These are phyloP conservation scores for Fragum fragum DNA, from an alignment of 2,888 invertebrate species.

Conservation along the genomic window DNA sequence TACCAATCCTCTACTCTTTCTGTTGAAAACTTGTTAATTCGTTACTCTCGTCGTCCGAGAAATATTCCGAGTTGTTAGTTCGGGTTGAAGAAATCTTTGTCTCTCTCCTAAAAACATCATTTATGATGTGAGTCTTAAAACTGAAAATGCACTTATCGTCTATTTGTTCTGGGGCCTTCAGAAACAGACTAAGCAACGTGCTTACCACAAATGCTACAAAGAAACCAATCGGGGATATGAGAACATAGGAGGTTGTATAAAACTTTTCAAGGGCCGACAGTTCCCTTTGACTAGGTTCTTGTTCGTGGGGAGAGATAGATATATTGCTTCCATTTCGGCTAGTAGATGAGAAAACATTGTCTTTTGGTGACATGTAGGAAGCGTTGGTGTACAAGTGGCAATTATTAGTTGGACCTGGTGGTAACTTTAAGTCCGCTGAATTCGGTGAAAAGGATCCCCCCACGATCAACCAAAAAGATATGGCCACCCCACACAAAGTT, in stretches of 20 bases:
- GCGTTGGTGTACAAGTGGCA: constrained; percentile 7
- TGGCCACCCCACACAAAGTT: constrained; percentile 28
- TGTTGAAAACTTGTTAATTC: too few species aligned
- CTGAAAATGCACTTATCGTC: constrained; percentile 34
- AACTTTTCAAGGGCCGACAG: constrained; percentile 17
- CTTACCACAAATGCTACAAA: constrained; percentile 27
- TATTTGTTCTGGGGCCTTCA: constrained; percentile 7
- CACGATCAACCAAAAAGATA: constrained; percentile 35
- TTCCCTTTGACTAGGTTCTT: neutral
- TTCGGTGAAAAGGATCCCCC: constrained; percentile 25
- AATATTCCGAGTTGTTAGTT: too few species aligned
- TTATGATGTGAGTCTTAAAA: constrained; percentile 26
- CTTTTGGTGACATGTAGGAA: neutral
- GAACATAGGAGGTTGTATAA: constrained; percentile 29
- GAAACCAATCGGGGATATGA: constrained; percentile 32
- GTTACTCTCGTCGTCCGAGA: too few species aligned
- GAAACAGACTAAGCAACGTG: constrained; percentile 14
- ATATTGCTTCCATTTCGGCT: neutral
- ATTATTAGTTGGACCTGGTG: constrained; percentile 30
- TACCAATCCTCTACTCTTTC: too few species aligned
- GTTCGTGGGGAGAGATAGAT: neutral
- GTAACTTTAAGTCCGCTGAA: constrained; percentile 17
- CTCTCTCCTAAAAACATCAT: constrained; percentile 2
- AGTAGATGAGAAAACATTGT: neutral
- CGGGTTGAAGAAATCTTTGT: too few species aligned